Evolutionary conservation across 1,140 invertebrate species (phyloP).

Genomic region (Zaprionus kolodkinae): DNA sequence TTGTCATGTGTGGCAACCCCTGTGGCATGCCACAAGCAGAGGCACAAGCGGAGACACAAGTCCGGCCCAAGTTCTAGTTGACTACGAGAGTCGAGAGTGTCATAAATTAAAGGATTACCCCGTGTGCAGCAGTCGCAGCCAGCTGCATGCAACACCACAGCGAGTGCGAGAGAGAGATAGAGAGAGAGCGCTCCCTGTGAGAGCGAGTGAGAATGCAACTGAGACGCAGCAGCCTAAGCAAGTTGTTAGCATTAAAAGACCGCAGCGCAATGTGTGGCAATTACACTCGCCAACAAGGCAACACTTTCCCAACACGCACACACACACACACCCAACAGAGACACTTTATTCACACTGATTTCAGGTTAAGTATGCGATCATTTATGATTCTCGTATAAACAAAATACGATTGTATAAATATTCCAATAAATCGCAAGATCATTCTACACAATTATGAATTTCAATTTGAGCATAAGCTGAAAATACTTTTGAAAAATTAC

Average conservation of each 20-base stretch:
- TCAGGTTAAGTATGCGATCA: no score
- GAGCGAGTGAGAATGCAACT: constrained; percentile 10
- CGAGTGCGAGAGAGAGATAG: constrained; percentile 2
- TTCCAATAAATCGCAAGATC: no score
- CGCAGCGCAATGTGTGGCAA: constrained; percentile 73
- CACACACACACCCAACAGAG: neutral
- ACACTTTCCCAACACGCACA: neutral
- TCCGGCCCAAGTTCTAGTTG: constrained; percentile 54
- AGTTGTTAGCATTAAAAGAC: constrained; percentile 78
- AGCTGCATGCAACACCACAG: neutral
- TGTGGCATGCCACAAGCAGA: constrained; percentile 9
- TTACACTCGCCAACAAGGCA: constrained; percentile 59
- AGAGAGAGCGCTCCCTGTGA: neutral
- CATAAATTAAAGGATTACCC: constrained; percentile 60
- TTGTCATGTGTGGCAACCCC: constrained; percentile 71
- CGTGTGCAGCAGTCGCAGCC: constrained; percentile 11
- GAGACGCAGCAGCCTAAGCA: constrained; percentile 58
- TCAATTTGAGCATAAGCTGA: no score
- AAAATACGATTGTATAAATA: no score
- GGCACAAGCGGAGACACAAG: neutral
- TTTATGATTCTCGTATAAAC: no score
- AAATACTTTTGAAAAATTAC: no score
- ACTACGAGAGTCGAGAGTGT: constrained; percentile 46
- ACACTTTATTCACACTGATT: no score
- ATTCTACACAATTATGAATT: no score